Conservation (phyloP, 2,888 invertebrate species). For the Hypomecis atomaria region DNA sequence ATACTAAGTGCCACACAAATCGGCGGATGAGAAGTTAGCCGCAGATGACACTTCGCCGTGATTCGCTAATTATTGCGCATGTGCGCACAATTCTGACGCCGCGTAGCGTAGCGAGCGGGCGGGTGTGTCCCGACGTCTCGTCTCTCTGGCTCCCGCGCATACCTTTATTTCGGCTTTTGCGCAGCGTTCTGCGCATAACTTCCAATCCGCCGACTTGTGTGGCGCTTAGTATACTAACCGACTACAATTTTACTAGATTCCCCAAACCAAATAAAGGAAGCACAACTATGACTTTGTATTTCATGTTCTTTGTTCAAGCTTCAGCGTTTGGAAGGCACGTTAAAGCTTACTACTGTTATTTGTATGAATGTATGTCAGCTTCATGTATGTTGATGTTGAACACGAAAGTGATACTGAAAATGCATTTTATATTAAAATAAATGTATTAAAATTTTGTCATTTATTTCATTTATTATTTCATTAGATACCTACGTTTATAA, state of each 20-base stretch:
- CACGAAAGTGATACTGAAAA: slow-evolving; percentile 56
- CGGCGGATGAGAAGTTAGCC: too few relatives aligned
- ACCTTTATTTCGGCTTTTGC: too few relatives aligned
- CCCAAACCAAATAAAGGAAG: slow-evolving; percentile 24
- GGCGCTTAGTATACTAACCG: not conserved
- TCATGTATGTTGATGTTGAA: slow-evolving; percentile 59
- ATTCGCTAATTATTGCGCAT: too few relatives aligned
- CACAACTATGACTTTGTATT: slow-evolving; percentile 21
- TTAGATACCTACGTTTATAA: too few relatives aligned
- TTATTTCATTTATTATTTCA: slow-evolving; percentile 44
- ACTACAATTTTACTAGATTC: slow-evolving; percentile 4
- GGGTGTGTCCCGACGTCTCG: too few relatives aligned
- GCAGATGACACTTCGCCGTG: too few relatives aligned
- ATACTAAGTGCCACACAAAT: too few relatives aligned
- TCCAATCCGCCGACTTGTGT: too few relatives aligned
- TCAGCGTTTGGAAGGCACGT: slow-evolving; percentile 20
- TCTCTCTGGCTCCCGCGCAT: too few relatives aligned
- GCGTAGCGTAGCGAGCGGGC: too few relatives aligned
- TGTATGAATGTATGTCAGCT: slow-evolving; percentile 69
- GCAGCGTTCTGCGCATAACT: too few relatives aligned
- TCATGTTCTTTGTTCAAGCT: slow-evolving; percentile 19
- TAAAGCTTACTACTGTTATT: slow-evolving; percentile 50
- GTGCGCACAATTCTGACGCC: too few relatives aligned
- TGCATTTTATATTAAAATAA: slow-evolving; percentile 81
- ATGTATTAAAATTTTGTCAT: slow-evolving; percentile 62